Conservation (phyloP, 2,113 vertebrate genomes). For the Alethe diademata region DNA sequence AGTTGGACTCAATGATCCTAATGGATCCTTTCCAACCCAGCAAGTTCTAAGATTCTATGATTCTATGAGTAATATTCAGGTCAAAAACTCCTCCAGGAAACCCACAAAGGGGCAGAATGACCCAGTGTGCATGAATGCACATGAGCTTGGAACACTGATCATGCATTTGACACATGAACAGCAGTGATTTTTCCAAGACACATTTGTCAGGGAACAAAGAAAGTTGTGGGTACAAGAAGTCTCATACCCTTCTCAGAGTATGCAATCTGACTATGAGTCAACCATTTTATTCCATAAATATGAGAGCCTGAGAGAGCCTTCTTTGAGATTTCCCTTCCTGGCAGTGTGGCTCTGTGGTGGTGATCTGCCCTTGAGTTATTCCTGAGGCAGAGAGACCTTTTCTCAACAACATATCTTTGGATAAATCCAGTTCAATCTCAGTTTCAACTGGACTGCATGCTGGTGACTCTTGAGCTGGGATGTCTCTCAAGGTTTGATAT, state of each 20-base stretch:
- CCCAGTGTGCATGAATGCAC: neutral
- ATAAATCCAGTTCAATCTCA: neutral
- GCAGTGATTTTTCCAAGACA: neutral
- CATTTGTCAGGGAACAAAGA: neutral
- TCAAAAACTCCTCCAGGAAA: neutral
- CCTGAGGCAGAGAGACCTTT: neutral
- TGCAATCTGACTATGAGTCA: neutral
- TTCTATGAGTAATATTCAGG: neutral
- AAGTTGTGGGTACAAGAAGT: neutral
- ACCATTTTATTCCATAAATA: neutral
- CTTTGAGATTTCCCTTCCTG: neutral
- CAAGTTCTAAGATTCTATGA: neutral
- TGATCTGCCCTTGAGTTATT: neutral
- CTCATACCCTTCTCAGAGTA: neutral
- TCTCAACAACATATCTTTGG: neutral
- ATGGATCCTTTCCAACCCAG: neutral
- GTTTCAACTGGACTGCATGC: fast-evolving
- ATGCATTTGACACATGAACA: neutral
- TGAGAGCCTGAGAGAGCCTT: neutral
- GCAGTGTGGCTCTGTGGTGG: too few species aligned
- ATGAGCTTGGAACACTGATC: neutral
- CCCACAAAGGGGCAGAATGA: neutral
- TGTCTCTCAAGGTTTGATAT: neutral
- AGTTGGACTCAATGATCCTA: fast-evolving
- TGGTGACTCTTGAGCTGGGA: neutral